These are phyloP conservation scores for Nomada ferruginata DNA, from an alignment of 2,888 invertebrate genomes.

Conservation along the genomic window DNA sequence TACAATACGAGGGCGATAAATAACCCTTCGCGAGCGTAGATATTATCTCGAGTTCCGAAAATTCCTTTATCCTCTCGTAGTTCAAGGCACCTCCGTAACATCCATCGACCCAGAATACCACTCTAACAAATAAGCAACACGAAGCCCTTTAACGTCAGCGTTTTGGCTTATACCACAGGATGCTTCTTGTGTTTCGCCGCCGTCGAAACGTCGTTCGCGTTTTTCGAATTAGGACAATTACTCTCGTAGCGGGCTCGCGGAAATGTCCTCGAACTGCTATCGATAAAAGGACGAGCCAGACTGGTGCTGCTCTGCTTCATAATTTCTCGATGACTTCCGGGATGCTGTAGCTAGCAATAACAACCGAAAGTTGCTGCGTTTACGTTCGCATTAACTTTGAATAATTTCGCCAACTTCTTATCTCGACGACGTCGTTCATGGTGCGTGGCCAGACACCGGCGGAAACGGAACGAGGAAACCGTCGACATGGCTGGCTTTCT, in stretches of 20 bases:
- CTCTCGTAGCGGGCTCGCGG: not conserved
- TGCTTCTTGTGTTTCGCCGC: not conserved
- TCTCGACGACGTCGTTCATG: constrained; percentile 58
- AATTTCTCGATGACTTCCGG: constrained; percentile 52
- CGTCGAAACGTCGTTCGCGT: constrained; percentile 3
- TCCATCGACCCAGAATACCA: not conserved
- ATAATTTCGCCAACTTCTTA: constrained; percentile 75
- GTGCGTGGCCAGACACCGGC: constrained; percentile 63
- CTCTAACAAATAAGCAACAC: constrained; percentile 8
- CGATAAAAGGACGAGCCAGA: not conserved
- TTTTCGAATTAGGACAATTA: constrained; percentile 19
- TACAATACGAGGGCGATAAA: not conserved
- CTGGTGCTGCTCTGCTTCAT: constrained; percentile 25
- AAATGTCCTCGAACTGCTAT: not conserved
- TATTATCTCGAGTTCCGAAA: constrained; percentile 32
- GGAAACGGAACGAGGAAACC: constrained; percentile 43
- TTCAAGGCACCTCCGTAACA: not conserved
- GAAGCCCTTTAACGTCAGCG: constrained; percentile 19
- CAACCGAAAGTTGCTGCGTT: constrained; percentile 68
- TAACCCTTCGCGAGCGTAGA: constrained; percentile 11
- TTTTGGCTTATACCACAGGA: not conserved
- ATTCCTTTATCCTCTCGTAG: constrained; percentile 12
- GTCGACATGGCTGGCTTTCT: constrained; percentile 26
- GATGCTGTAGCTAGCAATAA: constrained; percentile 54
- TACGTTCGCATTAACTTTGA: constrained; percentile 74